These are phyloP conservation scores for Eptesicus fuscus DNA, from an alignment of 2,113 vertebrate species.

Conservation along the genomic window DNA sequence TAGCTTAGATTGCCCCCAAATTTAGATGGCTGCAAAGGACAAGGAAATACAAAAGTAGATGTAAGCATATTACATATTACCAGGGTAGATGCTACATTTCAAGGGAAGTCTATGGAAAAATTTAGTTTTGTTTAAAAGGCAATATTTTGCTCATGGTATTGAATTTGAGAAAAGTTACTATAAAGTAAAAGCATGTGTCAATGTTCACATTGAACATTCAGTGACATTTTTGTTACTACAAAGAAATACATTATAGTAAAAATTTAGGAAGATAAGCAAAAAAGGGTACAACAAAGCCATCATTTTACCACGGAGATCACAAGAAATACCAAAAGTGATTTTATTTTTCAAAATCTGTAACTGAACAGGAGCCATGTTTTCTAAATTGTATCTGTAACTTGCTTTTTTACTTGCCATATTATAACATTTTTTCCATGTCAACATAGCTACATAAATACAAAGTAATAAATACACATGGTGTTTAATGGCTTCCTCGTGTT, in stretches of 20 bases:
- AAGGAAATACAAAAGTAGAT: not conserved
- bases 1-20: not conserved
- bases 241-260: not conserved
- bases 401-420: not conserved
- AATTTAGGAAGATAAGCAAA: not conserved
- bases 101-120: not conserved
- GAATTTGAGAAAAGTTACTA: not conserved
- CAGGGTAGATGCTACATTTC: not conserved
- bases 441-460: not conserved
- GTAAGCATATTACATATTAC: not conserved
- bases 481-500: not conserved
- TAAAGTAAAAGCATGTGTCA: not conserved
- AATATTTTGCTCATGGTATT: not conserved
- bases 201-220: not conserved
- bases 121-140: not conserved
- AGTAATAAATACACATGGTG: not conserved
- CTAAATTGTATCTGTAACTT: not conserved
- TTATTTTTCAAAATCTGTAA: not conserved
- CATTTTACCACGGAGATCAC: not conserved
- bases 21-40: not conserved
- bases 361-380: not conserved
- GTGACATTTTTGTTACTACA: not conserved
- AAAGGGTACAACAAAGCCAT: not conserved
- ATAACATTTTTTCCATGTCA: not conserved
- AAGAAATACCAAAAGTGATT: not conserved